Percentiles rank a stretch among this genome's conserved stretches.
Evolutionary conservation across 2,888 invertebrate genomes (phyloP).

Genomic region (Limnephilus rhombicus): DNA sequence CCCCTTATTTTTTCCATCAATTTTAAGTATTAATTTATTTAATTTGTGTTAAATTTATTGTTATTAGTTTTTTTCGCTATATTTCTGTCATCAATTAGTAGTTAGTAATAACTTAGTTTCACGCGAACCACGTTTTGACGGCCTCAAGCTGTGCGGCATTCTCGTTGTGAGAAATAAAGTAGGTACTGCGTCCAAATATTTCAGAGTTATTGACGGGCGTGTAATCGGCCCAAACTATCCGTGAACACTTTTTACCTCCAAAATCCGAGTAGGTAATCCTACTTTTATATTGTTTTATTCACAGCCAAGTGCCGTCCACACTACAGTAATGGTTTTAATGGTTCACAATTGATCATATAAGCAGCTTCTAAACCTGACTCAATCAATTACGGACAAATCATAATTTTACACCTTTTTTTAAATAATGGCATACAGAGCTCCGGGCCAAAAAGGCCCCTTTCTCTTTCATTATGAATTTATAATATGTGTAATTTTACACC

Average conservation of each 20-base stretch:
- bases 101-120: not conserved
- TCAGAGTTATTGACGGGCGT: conserved; percentile 60
- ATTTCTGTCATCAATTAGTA: not conserved
- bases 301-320: conserved; percentile 1
- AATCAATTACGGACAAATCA: no score
- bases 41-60: not conserved
- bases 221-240: conserved; percentile 42
- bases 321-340: not conserved
- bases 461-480: no score
- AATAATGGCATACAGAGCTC: no score
- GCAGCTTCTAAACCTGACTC: no score
- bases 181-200: conserved; percentile 51
- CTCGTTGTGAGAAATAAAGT: conserved; percentile 56
- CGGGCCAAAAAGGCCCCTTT: no score
- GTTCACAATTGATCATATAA: no score
- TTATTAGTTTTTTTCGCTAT: not conserved
- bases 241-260: not conserved
- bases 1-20: not conserved
- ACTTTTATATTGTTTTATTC: not conserved
- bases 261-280: not conserved
- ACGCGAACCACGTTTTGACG: conserved; percentile 24
- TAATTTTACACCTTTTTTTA: no score
- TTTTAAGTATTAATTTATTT: not conserved
- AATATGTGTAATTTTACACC: no score
- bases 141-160: conserved; percentile 29